Percentiles rank a stretch among this genome's conserved stretches.
phyloP scores from a whole-genome alignment of 2,888 invertebrate genomes.

The Electrophaes corylata region DNA sequence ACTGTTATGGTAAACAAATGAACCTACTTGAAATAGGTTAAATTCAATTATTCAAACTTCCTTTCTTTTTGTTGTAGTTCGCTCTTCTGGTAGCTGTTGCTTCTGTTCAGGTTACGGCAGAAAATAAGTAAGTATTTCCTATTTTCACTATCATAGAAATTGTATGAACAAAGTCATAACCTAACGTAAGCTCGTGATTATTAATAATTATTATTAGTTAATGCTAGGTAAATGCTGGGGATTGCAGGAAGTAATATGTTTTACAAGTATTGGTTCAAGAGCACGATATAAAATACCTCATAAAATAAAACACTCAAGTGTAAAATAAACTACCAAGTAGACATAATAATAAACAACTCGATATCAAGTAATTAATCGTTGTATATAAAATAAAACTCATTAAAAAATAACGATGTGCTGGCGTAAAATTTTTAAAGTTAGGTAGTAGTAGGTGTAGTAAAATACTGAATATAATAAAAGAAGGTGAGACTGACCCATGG shows the following conservation, averaged over 20 bases:
- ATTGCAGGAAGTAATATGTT: neutral
- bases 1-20: too few species aligned
- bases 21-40: too few species aligned
- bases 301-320: too few species aligned
- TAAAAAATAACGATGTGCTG: neutral
- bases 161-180: neutral
- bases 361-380: too few species aligned
- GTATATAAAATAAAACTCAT: neutral
- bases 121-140: slow-evolving; percentile 71
- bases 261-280: too few species aligned
- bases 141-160: neutral
- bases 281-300: too few species aligned
- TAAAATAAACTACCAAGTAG: too few species aligned
- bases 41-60: neutral
- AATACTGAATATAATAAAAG: neutral
- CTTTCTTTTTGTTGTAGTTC: slow-evolving; percentile 66
- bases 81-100: slow-evolving; percentile 79
- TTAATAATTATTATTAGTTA: too few species aligned
- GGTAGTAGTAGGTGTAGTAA: neutral
- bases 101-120: slow-evolving; percentile 65
- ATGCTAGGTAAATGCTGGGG: neutral
- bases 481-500: neutral
- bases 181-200: neutral
- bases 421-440: neutral
- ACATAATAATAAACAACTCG: too few species aligned